Evolutionary conservation across 2,888 invertebrate genomes (phyloP), one percentile per base, ranked within the genome.

Genomic region (Rhimphoctona megacephalus): DNA sequence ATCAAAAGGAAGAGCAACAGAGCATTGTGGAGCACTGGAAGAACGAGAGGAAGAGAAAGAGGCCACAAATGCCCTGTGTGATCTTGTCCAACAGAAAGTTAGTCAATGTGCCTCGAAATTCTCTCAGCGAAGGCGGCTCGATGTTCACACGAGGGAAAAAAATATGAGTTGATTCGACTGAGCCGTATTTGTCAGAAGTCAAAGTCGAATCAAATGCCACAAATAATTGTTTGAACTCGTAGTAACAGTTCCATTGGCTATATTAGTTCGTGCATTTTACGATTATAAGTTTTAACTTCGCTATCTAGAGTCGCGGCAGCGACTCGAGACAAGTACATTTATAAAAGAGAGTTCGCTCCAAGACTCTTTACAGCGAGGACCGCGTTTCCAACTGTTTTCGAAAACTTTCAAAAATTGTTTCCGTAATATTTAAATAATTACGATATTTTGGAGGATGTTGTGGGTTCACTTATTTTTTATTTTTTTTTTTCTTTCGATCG

Each of bases 1-100:
- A 79, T 87, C 76, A 81, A 78, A 81, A 78, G 69, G 19, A 57
- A 72, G 66, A 66, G 72, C 66, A 54, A 73, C 66, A 33, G 2
- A 61, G 46, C 61, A 70, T 17, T 43, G 67, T 8, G 11, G 43
- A 57, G 46, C 22, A n/a, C 39, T 14, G 67, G 61, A n/a, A 30
- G n/a, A 5, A n/a, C n/a, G n/a, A 52, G 73, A 36, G 61, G n/a
- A 46, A 64, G 54, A 69, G 19, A 39, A n/a, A 43, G 64, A 66
- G 49, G 36, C 61, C 52, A 61, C 76, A n/a, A 25, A 25, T 46
- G 36, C 39, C 25, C 36, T 36, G 57, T 70, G 61, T 74, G 76
- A 70, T 80, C 70, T 72, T 22, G 46, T 46, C 69, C 57, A 9
- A 36, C n/a, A 8, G 14, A 52, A 17, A 25, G 52, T 73, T 33